A percentile compares a stretch with the other conserved stretches of the same genome.
Evolutionary conservation across 2,888 invertebrate species (phyloP).

Genomic region (Noctua janthe): DNA sequence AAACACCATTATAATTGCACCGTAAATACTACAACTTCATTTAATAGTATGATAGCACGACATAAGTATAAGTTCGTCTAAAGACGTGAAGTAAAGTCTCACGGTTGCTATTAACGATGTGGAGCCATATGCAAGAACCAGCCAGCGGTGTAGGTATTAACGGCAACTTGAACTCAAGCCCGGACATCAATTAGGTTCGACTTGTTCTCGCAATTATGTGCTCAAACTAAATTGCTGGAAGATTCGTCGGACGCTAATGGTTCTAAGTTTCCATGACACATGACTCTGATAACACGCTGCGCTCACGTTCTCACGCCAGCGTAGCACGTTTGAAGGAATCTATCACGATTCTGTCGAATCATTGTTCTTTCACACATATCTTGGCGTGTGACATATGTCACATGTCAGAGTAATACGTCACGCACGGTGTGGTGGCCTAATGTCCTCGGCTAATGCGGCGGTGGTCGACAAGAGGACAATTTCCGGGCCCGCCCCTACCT

Average conservation of each 20-base stretch:
- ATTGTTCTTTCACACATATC: slow-evolving; percentile 74
- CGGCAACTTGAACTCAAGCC: slow-evolving; percentile 84
- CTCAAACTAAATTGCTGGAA: slow-evolving; percentile 88
- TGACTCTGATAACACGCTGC: slow-evolving; percentile 66
- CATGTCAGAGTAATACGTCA: slow-evolving; percentile 82
- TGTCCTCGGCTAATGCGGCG: slow-evolving; percentile 87
- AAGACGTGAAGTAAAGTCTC: slow-evolving; percentile 55
- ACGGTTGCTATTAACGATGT: slow-evolving; percentile 64
- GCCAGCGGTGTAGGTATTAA: slow-evolving; percentile 73
- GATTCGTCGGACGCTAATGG: slow-evolving; percentile 87
- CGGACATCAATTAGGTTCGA: slow-evolving; percentile 88
- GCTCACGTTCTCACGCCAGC: slow-evolving; percentile 59
- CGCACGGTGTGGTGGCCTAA: slow-evolving; percentile 82
- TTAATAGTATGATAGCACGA: slow-evolving; percentile 59
- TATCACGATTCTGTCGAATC: slow-evolving; percentile 75
- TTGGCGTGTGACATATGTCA: slow-evolving; percentile 79
- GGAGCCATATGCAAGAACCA: slow-evolving; percentile 75
- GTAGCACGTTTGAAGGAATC: slow-evolving; percentile 47
- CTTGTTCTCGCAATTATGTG: slow-evolving; percentile 89
- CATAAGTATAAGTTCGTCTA: slow-evolving; percentile 37
- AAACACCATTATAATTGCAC: slow-evolving; percentile 60
- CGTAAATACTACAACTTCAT: slow-evolving; percentile 46
- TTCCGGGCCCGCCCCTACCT: slow-evolving; percentile 87
- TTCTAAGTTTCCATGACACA: slow-evolving; percentile 83
- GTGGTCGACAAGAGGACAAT: slow-evolving; percentile 88